Evolutionary conservation across 2,113 vertebrate genomes (phyloP).

Genomic region (Eupsittula cactorum): DNA sequence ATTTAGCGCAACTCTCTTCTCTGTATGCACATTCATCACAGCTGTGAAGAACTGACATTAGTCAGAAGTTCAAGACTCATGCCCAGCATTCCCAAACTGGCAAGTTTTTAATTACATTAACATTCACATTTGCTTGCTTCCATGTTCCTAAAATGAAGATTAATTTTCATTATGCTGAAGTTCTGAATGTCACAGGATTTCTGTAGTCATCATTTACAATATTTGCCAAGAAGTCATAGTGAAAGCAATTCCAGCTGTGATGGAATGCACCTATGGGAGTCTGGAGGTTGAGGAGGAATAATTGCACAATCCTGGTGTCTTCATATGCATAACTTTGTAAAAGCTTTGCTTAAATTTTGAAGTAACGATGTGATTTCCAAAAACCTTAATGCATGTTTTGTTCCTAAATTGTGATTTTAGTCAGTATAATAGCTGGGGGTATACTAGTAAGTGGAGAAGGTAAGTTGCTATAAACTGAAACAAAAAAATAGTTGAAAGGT

Average conservation of each 20-base stretch:
- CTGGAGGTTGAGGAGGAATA: background rate
- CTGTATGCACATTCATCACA: background rate
- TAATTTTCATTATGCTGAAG: conserved; percentile 8
- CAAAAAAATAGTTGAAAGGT: background rate
- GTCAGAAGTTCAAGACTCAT: background rate
- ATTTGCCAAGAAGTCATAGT: background rate
- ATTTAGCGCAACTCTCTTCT: background rate
- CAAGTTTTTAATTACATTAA: conserved; percentile 34
- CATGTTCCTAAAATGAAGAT: conserved; percentile 9
- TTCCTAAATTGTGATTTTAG: background rate
- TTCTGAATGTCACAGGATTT: conserved; percentile 27
- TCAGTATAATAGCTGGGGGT: background rate
- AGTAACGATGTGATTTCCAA: background rate
- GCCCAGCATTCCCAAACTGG: background rate
- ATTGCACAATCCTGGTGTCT: background rate
- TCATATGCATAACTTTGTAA: background rate
- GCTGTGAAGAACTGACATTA: background rate
- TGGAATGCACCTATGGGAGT: background rate
- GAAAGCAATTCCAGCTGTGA: conserved; percentile 22
- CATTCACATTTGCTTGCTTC: conserved; percentile 24
- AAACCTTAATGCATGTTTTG: background rate
- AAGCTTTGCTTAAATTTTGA: background rate
- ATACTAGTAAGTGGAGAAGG: background rate
- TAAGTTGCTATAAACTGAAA: background rate
- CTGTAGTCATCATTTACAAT: conserved; percentile 7